phyloP scores from a whole-genome alignment of 2,113 vertebrate genomes.

The Sinocyclocheilus rhinocerous region DNA sequence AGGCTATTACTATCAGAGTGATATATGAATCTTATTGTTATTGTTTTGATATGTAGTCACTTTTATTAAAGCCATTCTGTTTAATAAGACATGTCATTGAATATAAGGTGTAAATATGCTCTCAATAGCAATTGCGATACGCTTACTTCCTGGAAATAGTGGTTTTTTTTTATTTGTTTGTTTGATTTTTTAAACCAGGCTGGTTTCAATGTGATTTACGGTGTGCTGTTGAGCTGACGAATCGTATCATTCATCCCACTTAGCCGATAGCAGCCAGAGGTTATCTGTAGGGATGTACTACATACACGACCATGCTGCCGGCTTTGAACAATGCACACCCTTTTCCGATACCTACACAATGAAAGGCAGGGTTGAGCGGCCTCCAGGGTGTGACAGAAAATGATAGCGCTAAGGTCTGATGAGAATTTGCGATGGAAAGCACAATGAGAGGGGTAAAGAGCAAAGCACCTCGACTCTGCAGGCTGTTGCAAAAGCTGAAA shows the following conservation, averaged over 20 bases:
- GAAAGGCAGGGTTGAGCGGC: slow-evolving; percentile 65
- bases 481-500: slow-evolving; percentile 35
- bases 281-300: slow-evolving; percentile 66
- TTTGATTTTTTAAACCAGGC: neutral
- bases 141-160: neutral
- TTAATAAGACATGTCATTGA: too few relatives aligned
- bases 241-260: slow-evolving; percentile 37
- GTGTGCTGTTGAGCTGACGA: slow-evolving; percentile 13
- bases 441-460: slow-evolving; percentile 32
- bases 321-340: slow-evolving; percentile 68
- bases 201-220: slow-evolving; percentile 10
- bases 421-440: slow-evolving; percentile 30
- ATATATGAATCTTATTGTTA: slow-evolving; percentile 1
- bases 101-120: neutral
- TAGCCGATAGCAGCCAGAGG: slow-evolving; percentile 39
- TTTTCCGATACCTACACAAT: slow-evolving; percentile 77
- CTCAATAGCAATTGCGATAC: neutral
- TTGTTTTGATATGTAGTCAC: neutral
- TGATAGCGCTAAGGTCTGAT: slow-evolving; percentile 39
- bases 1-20: neutral
- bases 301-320: slow-evolving; percentile 62
- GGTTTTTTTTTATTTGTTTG: neutral
- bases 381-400: slow-evolving; percentile 64
- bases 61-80: neutral
- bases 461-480: neutral